Base-by-base conservation (phyloP, 1,140 invertebrate species). In the Zelostemma sp. region DNA sequence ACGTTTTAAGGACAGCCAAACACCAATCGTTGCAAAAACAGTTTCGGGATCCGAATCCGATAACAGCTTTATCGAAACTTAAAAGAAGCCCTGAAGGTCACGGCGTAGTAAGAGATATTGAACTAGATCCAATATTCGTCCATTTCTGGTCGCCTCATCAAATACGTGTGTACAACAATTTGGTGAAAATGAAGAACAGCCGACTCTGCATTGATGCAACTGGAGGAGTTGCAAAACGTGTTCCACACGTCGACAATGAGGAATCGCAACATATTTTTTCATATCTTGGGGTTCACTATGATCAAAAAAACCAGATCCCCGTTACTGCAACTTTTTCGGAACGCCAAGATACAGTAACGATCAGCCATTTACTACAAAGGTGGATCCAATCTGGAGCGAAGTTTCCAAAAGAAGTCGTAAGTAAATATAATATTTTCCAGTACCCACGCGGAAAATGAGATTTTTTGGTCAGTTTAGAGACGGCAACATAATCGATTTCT, bases 121-220 rank as follows among this genome's bases (percentile, higher is more conserved):
- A 33, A 59, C n/a, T 17, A 1, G 57, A 59, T 50, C 57, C 57
- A n/a, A 14, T 59, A 0, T 16, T n/a, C 2, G 21, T 59, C 17
- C 47, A 43, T 35, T 45, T 59, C 43, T 50, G 47, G 47, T 59
- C 56, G 8, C 19, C 48, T 18, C 47, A 59, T 19, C 57, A 59
- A 28, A 40, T 43, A 6, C 38, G 49, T 1, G 15, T 53, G 2
- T 60, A 60, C 16, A 60, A 60, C 46, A 14, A 53, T n/a, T 21
- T 59, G n/a, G 46, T 60, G 25, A 11, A 17, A 17, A 1, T 3
- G 9, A 12, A 35, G 16, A 16, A 48, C 25, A 14, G 31, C 43
- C 9, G 33, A 41, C 15, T 57, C 3, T 49, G 45, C 17, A 9
- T 58, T 6, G 45, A 58, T 49, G 28, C 56, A 0, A 41, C 46